A percentile compares a stretch with the other conserved stretches of the same genome.
phyloP scores from a whole-genome alignment of 2,113 vertebrate species.

The Okapia johnstoni region DNA sequence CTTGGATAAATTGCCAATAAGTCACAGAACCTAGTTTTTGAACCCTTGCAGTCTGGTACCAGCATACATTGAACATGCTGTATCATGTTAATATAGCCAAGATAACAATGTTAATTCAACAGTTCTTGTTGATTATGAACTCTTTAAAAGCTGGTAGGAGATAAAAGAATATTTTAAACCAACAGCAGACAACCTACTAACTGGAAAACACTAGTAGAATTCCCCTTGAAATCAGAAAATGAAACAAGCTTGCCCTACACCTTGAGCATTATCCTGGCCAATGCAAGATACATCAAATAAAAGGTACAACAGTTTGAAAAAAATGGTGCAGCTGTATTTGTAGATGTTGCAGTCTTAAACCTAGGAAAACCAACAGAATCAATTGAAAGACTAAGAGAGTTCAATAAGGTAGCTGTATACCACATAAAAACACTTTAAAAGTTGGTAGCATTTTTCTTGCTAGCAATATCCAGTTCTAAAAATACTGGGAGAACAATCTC shows the following conservation, averaged over 20 bases:
- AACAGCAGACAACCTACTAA: not conserved
- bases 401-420: not conserved
- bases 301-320: not conserved
- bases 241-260: not conserved
- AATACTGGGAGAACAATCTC: not conserved
- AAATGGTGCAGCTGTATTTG: not conserved
- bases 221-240: not conserved
- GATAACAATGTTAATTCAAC: not conserved
- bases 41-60: too few species aligned
- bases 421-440: not conserved
- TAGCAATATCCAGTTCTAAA: not conserved
- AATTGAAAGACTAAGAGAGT: not conserved
- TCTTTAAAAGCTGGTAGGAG: not conserved
- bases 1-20: not conserved
- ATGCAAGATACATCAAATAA: not conserved
- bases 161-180: not conserved
- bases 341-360: not conserved
- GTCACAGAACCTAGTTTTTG: not conserved
- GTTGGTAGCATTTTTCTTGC: not conserved
- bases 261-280: not conserved
- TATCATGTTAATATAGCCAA: not conserved
- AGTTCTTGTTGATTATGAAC: not conserved
- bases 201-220: not conserved
- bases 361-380: not conserved
- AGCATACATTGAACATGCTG: not conserved